A percentile compares a stretch with the other conserved stretches of the same genome.
Conservation (phyloP, 2,797 vertebrate species). For the Squalus acanthias region DNA sequence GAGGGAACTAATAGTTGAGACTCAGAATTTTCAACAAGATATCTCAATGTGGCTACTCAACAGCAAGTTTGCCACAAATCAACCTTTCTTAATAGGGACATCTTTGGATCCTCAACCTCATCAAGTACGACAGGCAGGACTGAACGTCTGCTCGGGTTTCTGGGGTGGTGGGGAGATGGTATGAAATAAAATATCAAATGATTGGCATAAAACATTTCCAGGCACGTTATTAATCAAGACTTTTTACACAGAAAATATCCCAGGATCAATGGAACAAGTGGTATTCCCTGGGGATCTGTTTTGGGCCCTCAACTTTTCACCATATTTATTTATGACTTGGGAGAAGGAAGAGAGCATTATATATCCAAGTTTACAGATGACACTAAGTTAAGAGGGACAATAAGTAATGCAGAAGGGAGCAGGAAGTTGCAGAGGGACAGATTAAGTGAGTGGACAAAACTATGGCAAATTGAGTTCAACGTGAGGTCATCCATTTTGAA, state of each 20-base stretch:
- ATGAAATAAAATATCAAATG: background rate
- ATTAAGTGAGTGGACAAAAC: background rate
- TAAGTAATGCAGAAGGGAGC: background rate
- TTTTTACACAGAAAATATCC: no score
- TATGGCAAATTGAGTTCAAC: background rate
- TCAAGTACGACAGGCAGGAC: background rate
- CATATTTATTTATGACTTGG: background rate
- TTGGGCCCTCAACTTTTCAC: background rate
- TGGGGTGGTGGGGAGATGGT: background rate
- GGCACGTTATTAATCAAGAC: no score
- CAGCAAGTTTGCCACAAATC: background rate
- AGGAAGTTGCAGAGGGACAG: background rate
- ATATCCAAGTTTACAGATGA: background rate
- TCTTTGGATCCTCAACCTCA: background rate
- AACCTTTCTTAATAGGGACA: background rate
- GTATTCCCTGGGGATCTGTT: background rate
- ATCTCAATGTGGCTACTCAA: background rate
- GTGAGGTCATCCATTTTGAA: background rate
- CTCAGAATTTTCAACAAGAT: background rate
- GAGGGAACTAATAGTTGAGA: background rate
- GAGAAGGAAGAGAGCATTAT: background rate
- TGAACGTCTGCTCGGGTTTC: background rate
- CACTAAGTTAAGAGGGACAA: background rate
- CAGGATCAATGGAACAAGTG: no score
- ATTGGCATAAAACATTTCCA: background rate